These are phyloP conservation scores for Oplegnathus fasciatus DNA, from an alignment of 2,113 vertebrate species.

Conservation along the genomic window DNA sequence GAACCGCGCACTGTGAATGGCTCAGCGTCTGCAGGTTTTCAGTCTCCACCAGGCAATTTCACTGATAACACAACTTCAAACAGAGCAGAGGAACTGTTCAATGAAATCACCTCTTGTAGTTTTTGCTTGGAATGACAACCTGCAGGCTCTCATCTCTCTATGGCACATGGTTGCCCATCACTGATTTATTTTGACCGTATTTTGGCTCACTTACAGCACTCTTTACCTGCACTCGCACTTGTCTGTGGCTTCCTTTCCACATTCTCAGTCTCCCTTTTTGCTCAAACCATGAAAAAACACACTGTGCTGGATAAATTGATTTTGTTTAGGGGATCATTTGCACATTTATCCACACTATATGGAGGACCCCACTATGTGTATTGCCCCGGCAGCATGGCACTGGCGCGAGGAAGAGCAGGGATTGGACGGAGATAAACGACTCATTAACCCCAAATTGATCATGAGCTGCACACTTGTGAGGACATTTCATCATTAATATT, in stretches of 20 bases:
- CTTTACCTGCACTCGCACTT: background rate
- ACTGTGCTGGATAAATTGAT: constrained; percentile 62
- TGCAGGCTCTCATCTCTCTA: constrained; percentile 3
- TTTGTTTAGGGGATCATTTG: constrained; percentile 80
- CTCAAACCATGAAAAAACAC: constrained; percentile 36
- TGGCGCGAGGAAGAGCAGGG: constrained; percentile 60
- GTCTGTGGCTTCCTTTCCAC: constrained; percentile 21
- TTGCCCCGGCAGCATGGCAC: constrained; percentile 27
- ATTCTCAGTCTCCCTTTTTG: constrained; percentile 21
- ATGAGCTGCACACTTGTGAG: constrained; percentile 75
- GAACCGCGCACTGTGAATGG: background rate
- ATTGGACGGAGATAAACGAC: constrained; percentile 80
- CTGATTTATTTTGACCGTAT: constrained; percentile 14
- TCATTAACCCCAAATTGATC: constrained; percentile 86
- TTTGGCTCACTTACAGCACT: constrained; percentile 8
- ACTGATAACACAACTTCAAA: constrained; percentile 41
- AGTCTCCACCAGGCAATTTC: constrained; percentile 15
- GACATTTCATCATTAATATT: constrained; percentile 84
- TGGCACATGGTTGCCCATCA: background rate
- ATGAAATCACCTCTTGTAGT: constrained; percentile 14
- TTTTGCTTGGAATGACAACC: constrained; percentile 18
- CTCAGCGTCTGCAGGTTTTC: constrained; percentile 37
- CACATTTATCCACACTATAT: constrained; percentile 60
- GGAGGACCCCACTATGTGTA: constrained; percentile 45
- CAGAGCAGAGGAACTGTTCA: constrained; percentile 18